Percentiles rank a stretch among this genome's conserved stretches.
Conservation (phyloP, 35 echinoderm and acorn worm species). For the Heliocidaris erythrogramma region DNA sequence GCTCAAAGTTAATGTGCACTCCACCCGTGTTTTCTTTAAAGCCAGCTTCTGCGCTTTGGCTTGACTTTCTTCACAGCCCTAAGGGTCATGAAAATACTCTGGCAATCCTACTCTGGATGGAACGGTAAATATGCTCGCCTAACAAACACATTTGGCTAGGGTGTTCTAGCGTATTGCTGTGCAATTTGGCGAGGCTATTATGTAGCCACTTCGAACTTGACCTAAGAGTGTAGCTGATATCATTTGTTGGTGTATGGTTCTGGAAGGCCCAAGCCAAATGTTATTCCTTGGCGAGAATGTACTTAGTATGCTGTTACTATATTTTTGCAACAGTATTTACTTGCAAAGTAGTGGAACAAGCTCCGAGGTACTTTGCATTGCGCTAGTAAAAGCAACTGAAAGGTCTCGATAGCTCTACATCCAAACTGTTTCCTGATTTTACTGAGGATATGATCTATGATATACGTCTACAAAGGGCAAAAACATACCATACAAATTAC, state of each 20-base stretch:
- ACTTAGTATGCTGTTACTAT: neutral
- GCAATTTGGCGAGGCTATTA: neutral
- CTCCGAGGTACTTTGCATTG: no score
- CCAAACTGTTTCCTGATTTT: neutral
- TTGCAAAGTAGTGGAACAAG: no score
- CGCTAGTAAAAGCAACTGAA: no score
- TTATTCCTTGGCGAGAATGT: neutral
- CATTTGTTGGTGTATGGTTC: neutral
- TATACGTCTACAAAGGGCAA: neutral
- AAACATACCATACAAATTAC: neutral
- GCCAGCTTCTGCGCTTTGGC: neutral
- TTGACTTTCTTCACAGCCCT: neutral
- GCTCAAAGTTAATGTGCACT: neutral
- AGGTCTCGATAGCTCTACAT: no score
- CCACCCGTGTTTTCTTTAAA: neutral
- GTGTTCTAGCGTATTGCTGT: neutral
- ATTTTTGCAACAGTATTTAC: neutral
- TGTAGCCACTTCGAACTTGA: neutral
- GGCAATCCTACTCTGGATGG: neutral
- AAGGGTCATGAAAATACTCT: neutral
- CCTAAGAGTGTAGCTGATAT: neutral
- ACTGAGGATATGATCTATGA: neutral
- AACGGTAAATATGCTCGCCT: neutral
- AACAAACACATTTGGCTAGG: conserved; percentile 1
- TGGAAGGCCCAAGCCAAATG: neutral